Conservation (phyloP, 2,888 invertebrate genomes). For the Drosophila lacicola region DNA sequence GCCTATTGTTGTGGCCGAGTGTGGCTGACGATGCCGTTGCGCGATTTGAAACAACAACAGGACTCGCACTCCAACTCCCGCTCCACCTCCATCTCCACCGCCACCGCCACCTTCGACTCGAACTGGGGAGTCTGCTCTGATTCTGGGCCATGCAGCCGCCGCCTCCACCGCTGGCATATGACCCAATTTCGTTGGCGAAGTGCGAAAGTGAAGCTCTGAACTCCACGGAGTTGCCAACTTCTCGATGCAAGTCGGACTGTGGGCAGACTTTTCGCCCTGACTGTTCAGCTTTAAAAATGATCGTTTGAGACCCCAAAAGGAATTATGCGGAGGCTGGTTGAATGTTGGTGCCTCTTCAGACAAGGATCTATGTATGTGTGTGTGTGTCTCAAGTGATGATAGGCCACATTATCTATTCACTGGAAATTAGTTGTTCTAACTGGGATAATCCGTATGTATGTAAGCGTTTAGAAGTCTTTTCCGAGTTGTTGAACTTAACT, state of each 20-base stretch:
- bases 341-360: no score
- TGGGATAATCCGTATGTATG: not conserved
- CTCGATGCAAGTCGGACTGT: constrained; percentile 6
- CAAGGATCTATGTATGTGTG: no score
- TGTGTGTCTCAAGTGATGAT: no score
- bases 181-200: constrained; percentile 63
- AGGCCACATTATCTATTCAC: no score
- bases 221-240: constrained; percentile 6
- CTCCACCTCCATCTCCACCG: constrained; percentile 1
- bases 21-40: constrained; percentile 41
- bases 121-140: constrained; percentile 36
- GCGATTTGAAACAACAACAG: constrained; percentile 56
- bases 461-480: constrained; percentile 11
- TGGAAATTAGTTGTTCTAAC: not conserved
- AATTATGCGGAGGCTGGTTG: no score
- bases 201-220: constrained; percentile 68
- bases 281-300: not conserved
- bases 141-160: constrained; percentile 51
- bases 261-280: not conserved
- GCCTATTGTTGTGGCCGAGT: constrained; percentile 71
- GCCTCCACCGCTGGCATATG: constrained; percentile 40
- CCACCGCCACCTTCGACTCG: constrained; percentile 6
- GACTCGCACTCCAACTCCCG: constrained; percentile 25
- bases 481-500: constrained; percentile 31
- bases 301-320: not conserved